A percentile compares a stretch with the other conserved stretches of the same genome.
phyloP scores from a whole-genome alignment of 2,113 vertebrate species.

The Desmodus rotundus region DNA sequence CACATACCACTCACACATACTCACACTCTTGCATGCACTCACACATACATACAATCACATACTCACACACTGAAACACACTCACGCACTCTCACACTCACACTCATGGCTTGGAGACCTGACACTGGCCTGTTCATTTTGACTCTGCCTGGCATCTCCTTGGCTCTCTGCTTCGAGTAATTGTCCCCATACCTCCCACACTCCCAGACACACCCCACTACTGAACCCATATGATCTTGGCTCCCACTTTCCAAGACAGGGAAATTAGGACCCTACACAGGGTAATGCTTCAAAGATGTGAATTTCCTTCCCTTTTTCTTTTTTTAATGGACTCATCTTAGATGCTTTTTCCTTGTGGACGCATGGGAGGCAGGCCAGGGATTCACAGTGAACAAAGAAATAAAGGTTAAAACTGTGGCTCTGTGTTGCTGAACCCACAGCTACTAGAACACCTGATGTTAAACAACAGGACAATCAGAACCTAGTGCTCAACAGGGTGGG shows the following conservation, averaged over 20 bases:
- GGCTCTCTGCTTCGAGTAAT: not conserved
- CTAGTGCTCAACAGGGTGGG: not conserved
- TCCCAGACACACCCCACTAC: not conserved
- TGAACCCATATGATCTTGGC: not conserved
- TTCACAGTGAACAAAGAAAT: not conserved
- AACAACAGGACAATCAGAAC: not conserved
- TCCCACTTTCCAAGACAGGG: not conserved
- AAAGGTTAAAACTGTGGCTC: not conserved
- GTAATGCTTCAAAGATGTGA: not conserved
- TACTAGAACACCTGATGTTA: not conserved
- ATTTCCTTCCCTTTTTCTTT: not conserved
- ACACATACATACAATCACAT: not conserved
- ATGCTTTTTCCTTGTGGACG: not conserved
- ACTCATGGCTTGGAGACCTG: not conserved
- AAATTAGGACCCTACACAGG: not conserved
- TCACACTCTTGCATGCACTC: not conserved
- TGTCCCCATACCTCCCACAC: not conserved
- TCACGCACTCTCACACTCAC: not conserved
- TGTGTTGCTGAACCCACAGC: not conserved
- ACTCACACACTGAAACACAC: not conserved
- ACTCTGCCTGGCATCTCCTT: not conserved
- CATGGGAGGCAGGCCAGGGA: not conserved
- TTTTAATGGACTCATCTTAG: not conserved
- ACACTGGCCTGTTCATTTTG: not conserved
- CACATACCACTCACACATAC: not conserved